Base-by-base conservation (phyloP, 2,888 invertebrate species). In the Congeria kusceri region DNA sequence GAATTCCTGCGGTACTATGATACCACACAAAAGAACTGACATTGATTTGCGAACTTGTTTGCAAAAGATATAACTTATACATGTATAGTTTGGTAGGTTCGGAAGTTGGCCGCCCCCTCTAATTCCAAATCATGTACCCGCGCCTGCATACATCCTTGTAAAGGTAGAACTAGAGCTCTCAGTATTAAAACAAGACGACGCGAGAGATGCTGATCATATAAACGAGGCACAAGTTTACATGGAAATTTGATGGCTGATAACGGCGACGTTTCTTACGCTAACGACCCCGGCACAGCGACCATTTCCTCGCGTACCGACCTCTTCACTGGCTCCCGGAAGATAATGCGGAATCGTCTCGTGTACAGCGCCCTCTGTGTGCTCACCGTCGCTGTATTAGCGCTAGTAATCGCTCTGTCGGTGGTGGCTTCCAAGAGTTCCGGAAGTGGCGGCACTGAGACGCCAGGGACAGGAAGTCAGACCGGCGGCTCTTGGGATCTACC, bases 351-450 rank as follows among this genome's bases (percentile, higher is more conserved):
- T 5, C 47, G 76, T 2, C 3, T 65, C 3, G 32, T 76, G 20
- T 57, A 57, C 28, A 62, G 59, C 11, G 47, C 46, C 15, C 11
- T 69, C 2, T 62, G 39, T 13, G 61, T 77, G 5, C 27, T 71
- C 2, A 61, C 59, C 13, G 23, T 81, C n/a, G 61, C 59, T 18
- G 71, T 77, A 3, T 9, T 75, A 1, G 70, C 69, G 18, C 53
- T 81, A 9, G 59, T 75, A 1, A 77, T 81, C 28, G 71, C 81
- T 4, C 39, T 77, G 9, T 63, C 62, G 23, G 59, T 77, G 13
- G 66, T 81, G 1, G 70, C 74, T 0, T 61, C 56, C 11, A 28
- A 44, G 0, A 63, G 59, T 11, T 23, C 53, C 9, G 53, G 53
- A 53, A 28, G 32, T 23, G 23, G 9, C n/a, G 29, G 28, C 32